phyloP scores from a whole-genome alignment of 2,888 invertebrate species.

The Mythimna albipuncta region DNA sequence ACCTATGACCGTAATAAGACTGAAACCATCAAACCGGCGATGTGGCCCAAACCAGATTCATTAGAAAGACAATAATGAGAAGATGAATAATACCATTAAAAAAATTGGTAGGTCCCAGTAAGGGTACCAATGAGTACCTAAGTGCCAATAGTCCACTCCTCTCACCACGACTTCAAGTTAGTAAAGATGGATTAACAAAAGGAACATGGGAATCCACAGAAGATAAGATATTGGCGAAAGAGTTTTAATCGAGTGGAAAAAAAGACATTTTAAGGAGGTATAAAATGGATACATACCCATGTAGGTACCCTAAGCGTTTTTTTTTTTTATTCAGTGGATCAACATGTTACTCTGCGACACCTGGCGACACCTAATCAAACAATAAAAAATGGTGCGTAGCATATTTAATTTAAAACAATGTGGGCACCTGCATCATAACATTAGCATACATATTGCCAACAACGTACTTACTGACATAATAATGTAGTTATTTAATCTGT shows the following conservation, averaged over 20 bases:
- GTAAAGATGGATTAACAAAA: neutral
- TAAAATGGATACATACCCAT: too few species aligned
- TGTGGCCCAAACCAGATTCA: too few species aligned
- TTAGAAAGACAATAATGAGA: too few species aligned
- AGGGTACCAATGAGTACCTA: neutral
- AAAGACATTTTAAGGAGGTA: too few species aligned
- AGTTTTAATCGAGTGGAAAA: neutral
- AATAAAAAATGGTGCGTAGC: neutral
- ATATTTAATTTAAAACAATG: slow-evolving; percentile 16
- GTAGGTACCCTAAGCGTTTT: too few species aligned
- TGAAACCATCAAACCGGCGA: too few species aligned
- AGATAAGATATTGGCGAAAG: neutral
- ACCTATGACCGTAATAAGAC: too few species aligned
- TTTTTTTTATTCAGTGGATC: too few species aligned
- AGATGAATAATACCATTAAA: too few species aligned
- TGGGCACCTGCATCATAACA: slow-evolving; percentile 33
- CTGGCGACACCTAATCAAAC: slow-evolving; percentile 22
- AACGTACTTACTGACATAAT: slow-evolving; percentile 40
- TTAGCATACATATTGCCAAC: slow-evolving; percentile 41
- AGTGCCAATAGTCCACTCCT: neutral
- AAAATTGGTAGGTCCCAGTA: too few species aligned
- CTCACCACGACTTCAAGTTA: neutral
- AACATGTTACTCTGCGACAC: slow-evolving; percentile 10
- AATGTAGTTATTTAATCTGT: slow-evolving; percentile 59
- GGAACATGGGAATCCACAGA: too few species aligned